Evolutionary conservation across 2,113 vertebrate species (phyloP), one percentile per base, ranked within the genome.

Genomic region (Hippopotamus amphibius): DNA sequence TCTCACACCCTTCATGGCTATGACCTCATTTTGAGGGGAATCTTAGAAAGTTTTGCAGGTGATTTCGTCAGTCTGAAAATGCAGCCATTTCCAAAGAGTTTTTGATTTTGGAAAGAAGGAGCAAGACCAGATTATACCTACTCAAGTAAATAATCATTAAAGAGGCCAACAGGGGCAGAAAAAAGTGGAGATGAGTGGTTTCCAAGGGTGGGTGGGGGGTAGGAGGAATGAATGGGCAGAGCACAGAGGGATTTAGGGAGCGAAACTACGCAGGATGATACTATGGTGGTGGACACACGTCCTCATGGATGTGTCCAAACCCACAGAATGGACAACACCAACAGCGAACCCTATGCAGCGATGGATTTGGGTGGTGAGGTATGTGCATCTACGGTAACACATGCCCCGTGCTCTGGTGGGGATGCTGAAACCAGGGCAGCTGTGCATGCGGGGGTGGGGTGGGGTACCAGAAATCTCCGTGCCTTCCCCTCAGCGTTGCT

Each of bases 31-130:
- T 80, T 53, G 33, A 57, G n/a, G 81, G 28, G 22, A 24, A n/a
- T 66, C 61, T 71, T n/a, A 57, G n/a, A 66, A 48, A 71, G 55
- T 37, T 72, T 43, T 83, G 2, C 17, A 79, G 46, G 48, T n/a
- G 71, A 57, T 30, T 77, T 81, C 8, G 46, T 9, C 66, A 15
- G 12, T 55, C 19, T 16, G 59, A 92, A 81, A 85, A 65, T 43
- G n/a, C 1, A 76, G 43, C n/a, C 46, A 57, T 84, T 92, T 81
- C 71, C 41, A 80, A 84, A 83, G 68, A 41, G 4, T 33, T 88
- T 95, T n/a, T 81, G 90, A 50, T 63, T 77, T 69, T 76, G n/a
- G 53, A 61, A 84, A 91, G 69, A 89, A 77, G 43, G 48, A 83
- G 3, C 14, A 69, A 55, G 41, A 79, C 43, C 33, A 41, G 90